Conservation (phyloP, 2,797 vertebrate genomes). For the Enteromius radiatus region DNA sequence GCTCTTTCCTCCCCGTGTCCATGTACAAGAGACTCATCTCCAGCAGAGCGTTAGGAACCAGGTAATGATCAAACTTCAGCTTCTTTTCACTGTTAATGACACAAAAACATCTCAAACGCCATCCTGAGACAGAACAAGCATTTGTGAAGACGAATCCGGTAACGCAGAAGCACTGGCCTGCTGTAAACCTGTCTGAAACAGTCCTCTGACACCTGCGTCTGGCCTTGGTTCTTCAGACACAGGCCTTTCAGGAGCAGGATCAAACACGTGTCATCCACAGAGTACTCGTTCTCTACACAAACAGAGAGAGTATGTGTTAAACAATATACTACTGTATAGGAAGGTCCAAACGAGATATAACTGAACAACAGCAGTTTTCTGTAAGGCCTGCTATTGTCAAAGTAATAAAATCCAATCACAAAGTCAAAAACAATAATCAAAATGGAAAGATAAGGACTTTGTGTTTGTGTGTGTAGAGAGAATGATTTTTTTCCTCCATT, state of each 20-base stretch:
- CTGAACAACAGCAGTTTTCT: not conserved
- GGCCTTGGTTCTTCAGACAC: slow-evolving; percentile 81
- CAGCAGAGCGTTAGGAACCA: slow-evolving; percentile 83
- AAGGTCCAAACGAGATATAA: not conserved
- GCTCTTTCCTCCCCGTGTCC: slow-evolving; percentile 76
- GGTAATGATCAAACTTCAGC: slow-evolving; percentile 83
- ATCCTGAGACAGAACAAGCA: not conserved
- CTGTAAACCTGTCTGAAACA: slow-evolving; percentile 75
- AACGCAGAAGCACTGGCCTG: slow-evolving; percentile 60
- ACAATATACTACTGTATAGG: too few relatives aligned
- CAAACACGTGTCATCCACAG: slow-evolving; percentile 77
- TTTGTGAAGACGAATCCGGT: too few relatives aligned
- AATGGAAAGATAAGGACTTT: too few relatives aligned
- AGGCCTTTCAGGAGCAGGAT: slow-evolving; percentile 83
- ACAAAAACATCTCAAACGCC: slow-evolving; percentile 21
- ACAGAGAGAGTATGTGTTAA: not conserved
- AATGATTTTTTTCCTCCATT: too few relatives aligned
- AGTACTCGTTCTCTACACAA: slow-evolving; percentile 77
- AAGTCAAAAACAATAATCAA: not conserved
- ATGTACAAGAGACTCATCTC: slow-evolving; percentile 81
- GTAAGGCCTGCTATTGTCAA: not conserved
- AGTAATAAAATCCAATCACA: too few relatives aligned
- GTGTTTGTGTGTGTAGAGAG: too few relatives aligned
- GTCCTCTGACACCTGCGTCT: slow-evolving; percentile 74
- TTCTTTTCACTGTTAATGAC: slow-evolving; percentile 79